These are phyloP conservation scores for Diprion similis DNA, from an alignment of 1,140 invertebrate genomes.

Conservation along the genomic window DNA sequence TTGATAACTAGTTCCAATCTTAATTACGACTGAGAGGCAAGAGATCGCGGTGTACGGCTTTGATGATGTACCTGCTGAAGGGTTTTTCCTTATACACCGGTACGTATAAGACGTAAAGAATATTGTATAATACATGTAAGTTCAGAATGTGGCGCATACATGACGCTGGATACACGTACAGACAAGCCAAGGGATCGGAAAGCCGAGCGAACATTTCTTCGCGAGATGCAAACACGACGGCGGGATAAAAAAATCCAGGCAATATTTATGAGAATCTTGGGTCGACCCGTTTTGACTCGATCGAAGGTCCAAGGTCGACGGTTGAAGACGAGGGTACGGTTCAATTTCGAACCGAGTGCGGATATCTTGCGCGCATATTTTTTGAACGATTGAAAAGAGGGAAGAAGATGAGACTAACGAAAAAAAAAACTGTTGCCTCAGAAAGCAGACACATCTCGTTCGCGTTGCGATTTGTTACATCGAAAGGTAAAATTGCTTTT, in stretches of 20 bases:
- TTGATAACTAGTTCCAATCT: conserved; percentile 2
- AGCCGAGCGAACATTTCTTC: background rate
- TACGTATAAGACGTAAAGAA: background rate
- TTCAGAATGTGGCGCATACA: background rate
- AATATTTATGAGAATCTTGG: conserved; percentile 2
- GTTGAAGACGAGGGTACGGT: background rate
- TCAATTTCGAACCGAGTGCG: background rate
- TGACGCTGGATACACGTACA: background rate
- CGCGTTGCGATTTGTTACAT: background rate
- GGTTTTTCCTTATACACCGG: background rate
- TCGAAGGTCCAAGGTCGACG: background rate
- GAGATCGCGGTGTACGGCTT: background rate
- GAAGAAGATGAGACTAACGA: background rate
- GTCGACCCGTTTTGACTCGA: background rate
- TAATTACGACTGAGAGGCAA: conserved; percentile 1
- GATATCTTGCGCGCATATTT: conserved; percentile 1
- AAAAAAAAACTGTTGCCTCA: too few relatives aligned
- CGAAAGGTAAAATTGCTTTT: background rate
- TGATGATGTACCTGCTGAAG: background rate
- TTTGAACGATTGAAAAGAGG: background rate
- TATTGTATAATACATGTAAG: background rate
- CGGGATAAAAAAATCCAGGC: background rate
- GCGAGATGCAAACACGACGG: background rate
- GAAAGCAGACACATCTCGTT: too few relatives aligned
- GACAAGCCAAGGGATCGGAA: background rate